Base-by-base conservation (phyloP, 2,797 vertebrate genomes). In the Balearica regulorum region DNA sequence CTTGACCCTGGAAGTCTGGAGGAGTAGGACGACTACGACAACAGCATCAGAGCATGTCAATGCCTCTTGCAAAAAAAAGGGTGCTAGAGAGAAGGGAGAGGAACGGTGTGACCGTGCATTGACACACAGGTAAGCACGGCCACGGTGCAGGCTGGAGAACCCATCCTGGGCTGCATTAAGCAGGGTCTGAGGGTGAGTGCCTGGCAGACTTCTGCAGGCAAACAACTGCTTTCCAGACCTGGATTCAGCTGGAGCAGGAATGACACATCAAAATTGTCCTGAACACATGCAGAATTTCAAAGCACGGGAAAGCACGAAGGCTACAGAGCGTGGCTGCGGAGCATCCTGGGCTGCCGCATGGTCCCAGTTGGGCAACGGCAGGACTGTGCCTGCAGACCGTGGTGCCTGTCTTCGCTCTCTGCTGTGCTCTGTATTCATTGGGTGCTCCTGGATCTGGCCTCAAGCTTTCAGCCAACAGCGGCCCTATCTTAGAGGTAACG, bases 331-430 rank as follows among this genome's bases (percentile, higher is more conserved):
- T 0, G 11, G 13, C 29, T 65, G 37, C 79, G 14, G 44, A 44
- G 22, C 1, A 0, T 44, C 44, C 44, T 1, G 1, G 44, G 48
- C 53, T 64, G 49, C 44, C 1, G 1, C 13, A 2, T 0, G 1
- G 55, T 24, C 1, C 0, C 18, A 49, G 46, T 20, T 44, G n/a
- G 60, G 48, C 22, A 68, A 41, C 0, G 2, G 19, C 51, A 54
- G 82, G 46, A 16, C 46, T 66, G 51, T 28, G 55, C 37, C 55
- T 80, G 39, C 33, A 58, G 44, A 6, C 31, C 53, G 33, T 3
- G 9, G 25, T 10, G 8, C 9, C 39, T 58, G 9, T 19, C 39
- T 35, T 13, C 58, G 31, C 1, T 64, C 25, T 70, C 64, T 80
- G 35, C 6, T 1, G 6, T 68, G 55, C 35, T 73, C 35, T 77